phyloP scores from a whole-genome alignment of 2,797 vertebrate genomes.

The Loriculus beryllinus region DNA sequence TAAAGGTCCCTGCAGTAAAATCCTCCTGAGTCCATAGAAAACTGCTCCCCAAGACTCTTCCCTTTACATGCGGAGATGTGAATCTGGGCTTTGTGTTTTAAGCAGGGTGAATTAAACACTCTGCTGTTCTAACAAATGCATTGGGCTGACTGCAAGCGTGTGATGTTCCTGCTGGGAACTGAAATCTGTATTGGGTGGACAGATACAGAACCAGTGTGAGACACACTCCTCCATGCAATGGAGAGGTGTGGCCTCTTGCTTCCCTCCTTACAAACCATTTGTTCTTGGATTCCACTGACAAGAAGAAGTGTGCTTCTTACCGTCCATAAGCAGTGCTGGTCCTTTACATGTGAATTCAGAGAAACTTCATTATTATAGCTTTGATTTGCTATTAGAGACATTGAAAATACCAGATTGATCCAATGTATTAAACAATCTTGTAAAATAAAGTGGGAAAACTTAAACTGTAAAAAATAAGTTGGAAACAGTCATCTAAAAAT shows the following conservation, averaged over 20 bases:
- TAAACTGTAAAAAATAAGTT: neutral
- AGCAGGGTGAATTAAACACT: neutral
- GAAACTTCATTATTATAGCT: neutral
- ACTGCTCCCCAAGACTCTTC: neutral
- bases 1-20: neutral
- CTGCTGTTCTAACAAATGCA: neutral
- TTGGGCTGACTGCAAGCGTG: neutral
- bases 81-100: neutral
- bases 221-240: accelerated
- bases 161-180: neutral
- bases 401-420: neutral
- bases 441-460: neutral
- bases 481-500: neutral
- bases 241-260: neutral
- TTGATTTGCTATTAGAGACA: neutral
- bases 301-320: neutral
- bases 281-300: neutral
- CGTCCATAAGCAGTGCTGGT: neutral
- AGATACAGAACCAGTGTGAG: neutral
- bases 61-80: neutral
- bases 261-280: neutral
- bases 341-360: neutral
- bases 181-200: neutral
- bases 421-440: neutral
- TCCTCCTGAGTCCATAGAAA: neutral